Percentiles rank a stretch among this genome's conserved stretches.
phyloP scores from a whole-genome alignment of 2,113 vertebrate species.

The Podiceps cristatus region DNA sequence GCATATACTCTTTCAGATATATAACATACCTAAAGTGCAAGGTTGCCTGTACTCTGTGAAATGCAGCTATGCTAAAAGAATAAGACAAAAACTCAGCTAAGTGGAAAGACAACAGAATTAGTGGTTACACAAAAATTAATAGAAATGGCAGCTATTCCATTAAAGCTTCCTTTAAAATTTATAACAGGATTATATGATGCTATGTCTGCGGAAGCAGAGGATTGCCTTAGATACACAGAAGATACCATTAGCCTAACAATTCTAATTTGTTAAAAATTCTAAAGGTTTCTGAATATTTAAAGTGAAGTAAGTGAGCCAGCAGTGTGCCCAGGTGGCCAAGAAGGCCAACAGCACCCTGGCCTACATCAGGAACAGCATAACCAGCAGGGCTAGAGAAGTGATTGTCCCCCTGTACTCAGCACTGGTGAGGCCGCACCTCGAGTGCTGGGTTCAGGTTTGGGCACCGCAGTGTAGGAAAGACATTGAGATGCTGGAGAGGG shows the following conservation, averaged over 20 bases:
- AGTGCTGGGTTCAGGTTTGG: too few relatives aligned
- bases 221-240: background rate
- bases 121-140: background rate
- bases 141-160: background rate
- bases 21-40: background rate
- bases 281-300: background rate
- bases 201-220: background rate
- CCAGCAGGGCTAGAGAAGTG: too few relatives aligned
- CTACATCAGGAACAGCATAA: too few relatives aligned
- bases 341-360: too few relatives aligned
- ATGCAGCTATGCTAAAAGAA: background rate
- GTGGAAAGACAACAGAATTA: background rate
- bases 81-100: background rate
- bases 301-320: background rate
- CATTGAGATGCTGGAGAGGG: too few relatives aligned
- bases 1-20: background rate
- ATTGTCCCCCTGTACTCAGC: too few relatives aligned
- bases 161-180: background rate
- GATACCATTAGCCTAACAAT: background rate
- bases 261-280: background rate
- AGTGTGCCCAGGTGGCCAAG: too few relatives aligned
- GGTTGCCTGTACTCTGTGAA: background rate
- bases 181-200: background rate
- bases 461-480: too few relatives aligned
- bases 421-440: too few relatives aligned